Evolutionary conservation across 2,797 vertebrate species (phyloP), one percentile per base, ranked within the genome.

Genomic region (Clarias laeviceps): DNA sequence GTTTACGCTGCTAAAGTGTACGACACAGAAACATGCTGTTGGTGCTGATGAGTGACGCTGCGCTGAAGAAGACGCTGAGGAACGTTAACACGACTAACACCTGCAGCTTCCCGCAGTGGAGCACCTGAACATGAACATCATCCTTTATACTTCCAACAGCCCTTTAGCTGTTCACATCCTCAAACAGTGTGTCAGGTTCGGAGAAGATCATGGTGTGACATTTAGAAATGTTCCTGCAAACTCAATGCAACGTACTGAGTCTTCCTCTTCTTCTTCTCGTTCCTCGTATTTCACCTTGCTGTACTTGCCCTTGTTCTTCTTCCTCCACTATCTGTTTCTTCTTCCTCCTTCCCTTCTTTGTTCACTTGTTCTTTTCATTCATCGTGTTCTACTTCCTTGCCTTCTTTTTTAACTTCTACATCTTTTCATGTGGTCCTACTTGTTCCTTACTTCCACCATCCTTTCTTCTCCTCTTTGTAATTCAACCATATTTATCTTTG

Each of bases 1-100:
- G 68, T 84, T 87, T 87, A 84, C 45, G 24, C 82, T 65, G 50
- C 70, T 62, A 69, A 62, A 56, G 5, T 24, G 27, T 80, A 34
- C 79, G 62, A 83, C 15, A 5, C 81, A 78, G 54, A 73, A 78
- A 76, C 40, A 50, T 22, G 24, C 62, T 78, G 70, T 61, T 12
- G 80, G 37, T 77, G 5, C 3, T 37, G 69, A 64, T 18, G 9
- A 69, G 57, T 37, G 15, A 85, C 22, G 34, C 59, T 65, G 34
- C n/a, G 11, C 14, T 45, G 32, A 62, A 45, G 32, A 73, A 56
- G 56, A 85, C 62, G 24, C 69, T 12, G 61, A 65, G 69, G 84
- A 32, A 18, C 64, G 29, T 76, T 82, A 82, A 66, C 24, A 6
- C 11, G 45, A 29, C 32, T n/a, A 32, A 65, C 68, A 27, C 17